Evolutionary conservation across 2,888 invertebrate genomes (phyloP).

Genomic region (Callinectes sapidus): DNA sequence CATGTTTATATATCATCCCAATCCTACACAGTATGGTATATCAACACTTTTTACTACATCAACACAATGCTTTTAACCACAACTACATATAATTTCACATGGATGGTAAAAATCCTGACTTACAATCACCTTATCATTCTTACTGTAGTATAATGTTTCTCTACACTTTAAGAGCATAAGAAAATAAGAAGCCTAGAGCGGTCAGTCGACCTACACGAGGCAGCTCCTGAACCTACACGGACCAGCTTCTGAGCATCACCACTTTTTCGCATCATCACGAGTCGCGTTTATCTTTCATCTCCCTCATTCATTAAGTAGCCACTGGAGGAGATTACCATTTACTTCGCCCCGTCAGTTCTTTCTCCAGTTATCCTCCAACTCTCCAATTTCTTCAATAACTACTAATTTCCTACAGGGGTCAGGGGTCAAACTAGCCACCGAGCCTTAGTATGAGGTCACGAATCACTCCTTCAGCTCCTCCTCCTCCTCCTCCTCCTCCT

Average conservation of each 20-base stretch:
- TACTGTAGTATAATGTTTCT: neutral
- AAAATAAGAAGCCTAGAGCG: too few relatives aligned
- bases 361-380: neutral
- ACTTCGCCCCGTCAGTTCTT: neutral
- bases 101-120: neutral
- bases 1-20: neutral
- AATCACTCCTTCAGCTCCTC: constrained; percentile 10
- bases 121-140: neutral
- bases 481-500: neutral
- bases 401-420: neutral
- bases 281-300: neutral
- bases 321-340: neutral
- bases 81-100: too few relatives aligned
- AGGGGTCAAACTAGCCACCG: constrained; percentile 12
- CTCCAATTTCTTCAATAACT: constrained; percentile 1
- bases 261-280: neutral
- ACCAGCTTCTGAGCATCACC: neutral
- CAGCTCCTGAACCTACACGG: too few relatives aligned
- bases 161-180: neutral
- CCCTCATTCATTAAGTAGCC: constrained; percentile 23
- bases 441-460: constrained; percentile 30
- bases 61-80: too few relatives aligned
- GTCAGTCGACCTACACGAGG: too few relatives aligned
- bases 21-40: too few relatives aligned
- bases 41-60: too few relatives aligned